A percentile compares a stretch with the other conserved stretches of the same genome.
Conservation (phyloP, 2,113 vertebrate genomes). For the Scalopus aquaticus region DNA sequence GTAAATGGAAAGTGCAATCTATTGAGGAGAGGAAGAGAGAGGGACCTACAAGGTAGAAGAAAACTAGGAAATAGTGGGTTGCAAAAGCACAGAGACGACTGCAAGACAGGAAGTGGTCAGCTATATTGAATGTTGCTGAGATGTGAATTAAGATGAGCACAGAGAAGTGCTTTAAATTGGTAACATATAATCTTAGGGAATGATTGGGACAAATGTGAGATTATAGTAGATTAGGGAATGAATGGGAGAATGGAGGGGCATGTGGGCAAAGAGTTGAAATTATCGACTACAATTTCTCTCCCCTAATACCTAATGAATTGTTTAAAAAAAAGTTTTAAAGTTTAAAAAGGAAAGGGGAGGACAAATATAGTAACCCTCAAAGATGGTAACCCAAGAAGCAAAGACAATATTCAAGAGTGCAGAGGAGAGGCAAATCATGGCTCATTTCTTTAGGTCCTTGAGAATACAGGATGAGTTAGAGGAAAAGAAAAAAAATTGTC, state of each 20-base stretch:
- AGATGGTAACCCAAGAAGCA: constrained; percentile 6
- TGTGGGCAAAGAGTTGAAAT: constrained; percentile 20
- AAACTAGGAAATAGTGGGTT: constrained; percentile 34
- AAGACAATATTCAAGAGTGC: neutral
- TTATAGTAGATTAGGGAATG: neutral
- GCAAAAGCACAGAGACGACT: constrained; percentile 19
- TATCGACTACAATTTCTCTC: neutral
- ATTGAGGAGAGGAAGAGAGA: neutral
- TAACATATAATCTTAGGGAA: neutral
- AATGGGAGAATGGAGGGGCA: neutral
- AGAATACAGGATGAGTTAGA: neutral
- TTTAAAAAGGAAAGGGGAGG: constrained; percentile 32
- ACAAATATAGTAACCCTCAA: neutral
- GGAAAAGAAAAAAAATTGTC: neutral
- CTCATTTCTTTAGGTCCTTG: constrained; percentile 18
- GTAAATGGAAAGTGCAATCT: no score
- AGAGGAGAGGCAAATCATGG: neutral
- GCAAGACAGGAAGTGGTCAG: constrained; percentile 47
- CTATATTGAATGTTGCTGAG: neutral
- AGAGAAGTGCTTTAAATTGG: neutral
- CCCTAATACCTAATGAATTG: neutral
- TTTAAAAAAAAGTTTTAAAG: neutral
- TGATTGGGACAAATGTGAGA: neutral
- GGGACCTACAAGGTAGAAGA: neutral
- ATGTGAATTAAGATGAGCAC: neutral